Base-by-base conservation (phyloP, 2,113 vertebrate genomes). In the Chaetodon auriga region DNA sequence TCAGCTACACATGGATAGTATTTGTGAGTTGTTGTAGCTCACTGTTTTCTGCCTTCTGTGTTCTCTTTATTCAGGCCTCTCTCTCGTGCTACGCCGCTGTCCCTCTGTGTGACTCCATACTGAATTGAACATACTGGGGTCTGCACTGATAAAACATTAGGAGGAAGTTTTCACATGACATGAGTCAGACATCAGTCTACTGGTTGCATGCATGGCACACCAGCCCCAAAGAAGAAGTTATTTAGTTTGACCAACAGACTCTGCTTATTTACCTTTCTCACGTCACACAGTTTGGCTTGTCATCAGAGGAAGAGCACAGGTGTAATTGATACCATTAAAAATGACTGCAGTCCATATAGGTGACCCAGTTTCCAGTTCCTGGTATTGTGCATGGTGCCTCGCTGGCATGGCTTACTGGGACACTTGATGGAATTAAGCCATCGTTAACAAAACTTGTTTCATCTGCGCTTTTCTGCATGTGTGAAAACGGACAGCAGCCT, bases 41-140 rank as follows among this genome's bases (percentile, higher is more conserved):
- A 41, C 58, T 53, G 60, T 70, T 69, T 65, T 73, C 68, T 83
- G 53, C 66, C 58, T 78, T 15, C 43, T 25, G 21, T 16, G 48
- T 51, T 65, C 19, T 30, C 55, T 69, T n/a, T 74, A 25, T 73
- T 75, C 51, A 35, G 6, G n/a, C 7, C 43, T 35, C 15, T 61
- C 18, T 57, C 12, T 57, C 2, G 1, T 54, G 36, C 63, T 64
- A 16, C 62, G 30, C 11, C 14, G 8, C n/a, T 35, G 21, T 51
- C 48, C 25, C 16, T 45, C 23, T 45, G 21, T 70, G 58, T 30
- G 45, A 79, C 66, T 72, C 54, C 30, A 75, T 30, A 45, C 58
- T 70, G 9, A 53, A 41, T 43, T 12, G 7, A 61, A 43, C 60
- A 23, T 41, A 64, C 38, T 10, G 11, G 3, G 48, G 41, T 43